Percentiles rank a stretch among this genome's conserved stretches.
These are phyloP conservation scores for Odontocolon sp. DNA, from an alignment of 2,888 invertebrate genomes.

Conservation along the genomic window DNA sequence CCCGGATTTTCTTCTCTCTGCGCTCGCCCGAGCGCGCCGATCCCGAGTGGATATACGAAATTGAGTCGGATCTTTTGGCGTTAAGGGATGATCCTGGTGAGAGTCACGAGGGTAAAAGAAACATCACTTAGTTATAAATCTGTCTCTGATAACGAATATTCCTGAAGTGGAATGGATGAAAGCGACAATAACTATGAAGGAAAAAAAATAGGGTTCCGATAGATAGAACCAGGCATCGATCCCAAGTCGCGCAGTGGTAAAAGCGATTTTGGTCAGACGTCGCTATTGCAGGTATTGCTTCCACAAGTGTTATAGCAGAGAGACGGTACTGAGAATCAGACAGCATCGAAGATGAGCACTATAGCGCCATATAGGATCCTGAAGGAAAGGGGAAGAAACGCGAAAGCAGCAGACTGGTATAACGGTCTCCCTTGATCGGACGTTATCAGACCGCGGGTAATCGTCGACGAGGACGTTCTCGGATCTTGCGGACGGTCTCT, in stretches of 20 bases:
- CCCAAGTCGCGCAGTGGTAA: background rate
- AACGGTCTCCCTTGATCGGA: constrained; percentile 34
- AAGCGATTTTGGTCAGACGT: background rate
- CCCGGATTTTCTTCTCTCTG: constrained; percentile 34
- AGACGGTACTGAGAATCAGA: background rate
- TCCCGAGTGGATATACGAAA: constrained; percentile 41
- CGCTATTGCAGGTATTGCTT: background rate
- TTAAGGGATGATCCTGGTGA: constrained; percentile 38
- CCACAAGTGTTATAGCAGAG: constrained; percentile 1
- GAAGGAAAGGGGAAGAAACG: constrained; percentile 2
- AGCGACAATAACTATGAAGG: background rate
- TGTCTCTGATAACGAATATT: constrained; percentile 25
- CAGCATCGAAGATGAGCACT: background rate
- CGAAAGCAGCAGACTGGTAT: background rate
- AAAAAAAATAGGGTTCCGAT: constrained; percentile 7
- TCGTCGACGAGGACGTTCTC: constrained; percentile 34
- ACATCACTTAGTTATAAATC: background rate
- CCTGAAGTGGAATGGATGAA: background rate
- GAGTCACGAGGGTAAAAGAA: background rate
- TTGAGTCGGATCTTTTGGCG: constrained; percentile 34
- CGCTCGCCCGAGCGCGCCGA: background rate
- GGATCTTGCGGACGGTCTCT: background rate
- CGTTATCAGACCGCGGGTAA: constrained; percentile 38
- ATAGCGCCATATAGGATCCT: background rate
- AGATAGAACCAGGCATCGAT: background rate